Evolutionary conservation across 2,113 vertebrate genomes (phyloP).

Genomic region (Crotalus helleri): DNA sequence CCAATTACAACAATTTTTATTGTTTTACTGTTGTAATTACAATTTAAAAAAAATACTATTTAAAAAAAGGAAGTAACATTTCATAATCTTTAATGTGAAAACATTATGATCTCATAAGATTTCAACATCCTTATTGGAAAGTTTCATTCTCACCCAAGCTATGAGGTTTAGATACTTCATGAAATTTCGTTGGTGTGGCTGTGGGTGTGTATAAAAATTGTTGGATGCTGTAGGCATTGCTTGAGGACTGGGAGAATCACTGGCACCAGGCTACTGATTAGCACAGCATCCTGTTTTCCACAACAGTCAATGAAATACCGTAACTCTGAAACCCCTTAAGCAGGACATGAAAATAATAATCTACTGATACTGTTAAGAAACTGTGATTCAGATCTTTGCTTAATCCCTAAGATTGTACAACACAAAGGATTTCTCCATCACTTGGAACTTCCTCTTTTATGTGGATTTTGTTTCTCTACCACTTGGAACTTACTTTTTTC

Average conservation of each 20-base stretch:
- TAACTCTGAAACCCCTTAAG: neutral
- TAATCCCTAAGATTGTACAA: neutral
- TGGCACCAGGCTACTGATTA: neutral
- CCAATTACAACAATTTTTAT: neutral
- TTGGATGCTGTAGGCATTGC: neutral
- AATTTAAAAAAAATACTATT: neutral
- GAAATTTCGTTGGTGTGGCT: neutral
- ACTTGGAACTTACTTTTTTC: conserved; percentile 36
- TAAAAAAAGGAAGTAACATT: neutral
- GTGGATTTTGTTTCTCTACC: neutral
- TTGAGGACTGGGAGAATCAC: neutral
- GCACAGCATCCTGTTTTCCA: neutral
- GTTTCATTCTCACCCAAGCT: neutral
- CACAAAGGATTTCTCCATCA: neutral
- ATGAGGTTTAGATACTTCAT: neutral
- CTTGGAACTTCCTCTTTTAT: conserved; percentile 34
- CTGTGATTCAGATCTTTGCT: neutral
- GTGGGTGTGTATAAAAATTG: neutral
- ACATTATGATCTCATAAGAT: neutral
- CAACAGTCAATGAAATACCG: neutral
- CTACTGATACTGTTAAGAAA: neutral
- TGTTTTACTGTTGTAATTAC: no score
- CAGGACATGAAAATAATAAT: no score
- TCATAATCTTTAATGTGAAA: neutral
- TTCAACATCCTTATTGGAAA: neutral